Percentiles rank a stretch among this genome's conserved stretches.
These are phyloP conservation scores for Agapornis canus DNA, from an alignment of 2,797 vertebrate genomes.

Conservation along the genomic window DNA sequence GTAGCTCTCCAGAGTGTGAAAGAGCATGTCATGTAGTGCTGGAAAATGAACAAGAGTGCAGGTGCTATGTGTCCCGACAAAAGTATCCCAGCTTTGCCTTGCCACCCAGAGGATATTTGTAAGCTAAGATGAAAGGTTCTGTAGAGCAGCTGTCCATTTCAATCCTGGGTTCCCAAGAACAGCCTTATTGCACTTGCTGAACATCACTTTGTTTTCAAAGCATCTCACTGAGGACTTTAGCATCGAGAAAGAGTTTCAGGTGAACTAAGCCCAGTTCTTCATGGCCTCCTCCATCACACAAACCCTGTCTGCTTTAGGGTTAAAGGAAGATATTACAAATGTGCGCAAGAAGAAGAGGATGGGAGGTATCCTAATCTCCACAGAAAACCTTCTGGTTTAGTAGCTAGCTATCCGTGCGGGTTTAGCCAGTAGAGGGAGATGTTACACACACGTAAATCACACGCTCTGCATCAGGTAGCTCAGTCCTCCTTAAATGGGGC, in stretches of 20 bases:
- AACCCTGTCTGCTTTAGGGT: not conserved
- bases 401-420: not conserved
- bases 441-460: not conserved
- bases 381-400: not conserved
- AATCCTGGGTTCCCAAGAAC: not conserved
- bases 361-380: not conserved
- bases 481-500: not conserved
- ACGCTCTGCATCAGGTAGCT: not conserved
- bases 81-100: not conserved
- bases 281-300: not conserved
- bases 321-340: not conserved
- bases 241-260: not conserved
- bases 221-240: not conserved
- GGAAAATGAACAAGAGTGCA: not conserved
- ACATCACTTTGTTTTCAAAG: not conserved
- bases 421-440: slow-evolving; percentile 52
- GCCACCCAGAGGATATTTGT: not conserved
- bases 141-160: not conserved
- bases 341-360: not conserved
- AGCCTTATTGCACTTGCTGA: not conserved
- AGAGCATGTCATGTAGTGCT: not conserved
- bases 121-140: not conserved
- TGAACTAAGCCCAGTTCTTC: not conserved
- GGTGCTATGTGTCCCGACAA: not conserved
- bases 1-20: not conserved